Evolutionary conservation across 2,888 invertebrate genomes (phyloP), one percentile per base, ranked within the genome.

Genomic region (Odontocerum albicorne): DNA sequence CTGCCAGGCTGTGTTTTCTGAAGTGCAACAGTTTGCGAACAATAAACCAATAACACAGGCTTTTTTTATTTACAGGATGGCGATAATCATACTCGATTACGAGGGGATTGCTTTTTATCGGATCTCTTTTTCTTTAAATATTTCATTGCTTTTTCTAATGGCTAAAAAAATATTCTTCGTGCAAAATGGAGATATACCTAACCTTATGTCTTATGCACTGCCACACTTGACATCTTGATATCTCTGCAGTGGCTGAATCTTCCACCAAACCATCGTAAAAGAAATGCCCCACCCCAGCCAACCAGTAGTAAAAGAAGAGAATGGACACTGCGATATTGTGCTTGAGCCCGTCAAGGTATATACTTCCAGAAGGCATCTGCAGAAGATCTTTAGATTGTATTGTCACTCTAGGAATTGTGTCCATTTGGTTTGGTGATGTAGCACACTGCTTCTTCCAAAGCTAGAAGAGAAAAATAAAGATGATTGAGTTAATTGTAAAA

Each of bases 211-310:
- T 72, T 54, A 86, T 80, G 85, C 87, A 88, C 67, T 88, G 87
- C 87, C 87, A 87, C 51, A 88, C 77, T 70, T 87, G 87, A 19
- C 81, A 82, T 46, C 87, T 74, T 1, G 86, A 86, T 65, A 88
- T 88, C 69, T 88, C 88, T 1, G 87, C 87, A 0, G 88, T 88
- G 3, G 88, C 87, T 0, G 87, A 87, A 66, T 88, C 88, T 66
- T 88, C 88, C 19, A 87, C 81, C 17, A 79, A 76, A 8, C 83
- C 84, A 58, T 77, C 79, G 57, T 82, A 79, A 63, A 80, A 77
- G 68, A 86, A 87, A 65, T 86, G 85, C 0, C 88, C 88, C 20
- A 75, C 74, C 1, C 86, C 87, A 2, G 75, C 77, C 57, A 87
- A 66, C 87, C 87, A 88, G 62, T 86, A 77, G 65, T 82, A 84